phyloP scores from a whole-genome alignment of 2,888 invertebrate genomes.

The Xestia xanthographa region DNA sequence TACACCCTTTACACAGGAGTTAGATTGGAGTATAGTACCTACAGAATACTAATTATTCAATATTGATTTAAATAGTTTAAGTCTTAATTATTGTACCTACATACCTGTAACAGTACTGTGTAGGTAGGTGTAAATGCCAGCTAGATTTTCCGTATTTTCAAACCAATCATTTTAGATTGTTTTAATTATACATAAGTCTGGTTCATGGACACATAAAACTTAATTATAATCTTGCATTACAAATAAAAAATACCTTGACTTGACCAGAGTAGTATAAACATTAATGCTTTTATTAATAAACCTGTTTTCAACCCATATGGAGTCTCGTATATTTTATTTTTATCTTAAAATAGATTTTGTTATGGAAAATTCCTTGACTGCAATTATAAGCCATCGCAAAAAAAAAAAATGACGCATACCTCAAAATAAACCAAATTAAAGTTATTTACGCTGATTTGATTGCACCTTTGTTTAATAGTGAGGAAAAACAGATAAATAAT shows the following conservation, averaged over 20 bases:
- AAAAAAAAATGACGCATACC: conserved; percentile 22
- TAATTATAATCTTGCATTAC: not conserved
- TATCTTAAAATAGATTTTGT: not conserved
- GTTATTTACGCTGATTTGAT: conserved; percentile 21
- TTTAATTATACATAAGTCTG: not conserved
- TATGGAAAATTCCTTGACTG: not conserved
- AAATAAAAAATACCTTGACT: not conserved
- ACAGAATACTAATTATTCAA: not conserved
- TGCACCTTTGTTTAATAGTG: not conserved
- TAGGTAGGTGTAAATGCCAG: conserved; percentile 1
- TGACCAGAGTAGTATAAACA: not conserved
- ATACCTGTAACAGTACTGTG: not conserved
- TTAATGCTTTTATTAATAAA: not conserved
- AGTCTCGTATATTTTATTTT: not conserved
- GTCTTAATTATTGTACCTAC: not conserved
- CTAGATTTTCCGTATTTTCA: not conserved
- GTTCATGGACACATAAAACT: not conserved
- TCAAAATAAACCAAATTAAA: conserved; percentile 6
- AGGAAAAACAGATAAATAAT: not conserved
- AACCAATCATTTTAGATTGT: not conserved
- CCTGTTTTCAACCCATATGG: not conserved
- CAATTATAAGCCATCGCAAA: conserved; percentile 11
- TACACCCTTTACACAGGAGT: too few relatives aligned
- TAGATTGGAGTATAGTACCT: not conserved
- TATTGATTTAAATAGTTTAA: not conserved